These are phyloP conservation scores for Coboldia fuscipes DNA, from an alignment of 1,140 invertebrate genomes.

Conservation along the genomic window DNA sequence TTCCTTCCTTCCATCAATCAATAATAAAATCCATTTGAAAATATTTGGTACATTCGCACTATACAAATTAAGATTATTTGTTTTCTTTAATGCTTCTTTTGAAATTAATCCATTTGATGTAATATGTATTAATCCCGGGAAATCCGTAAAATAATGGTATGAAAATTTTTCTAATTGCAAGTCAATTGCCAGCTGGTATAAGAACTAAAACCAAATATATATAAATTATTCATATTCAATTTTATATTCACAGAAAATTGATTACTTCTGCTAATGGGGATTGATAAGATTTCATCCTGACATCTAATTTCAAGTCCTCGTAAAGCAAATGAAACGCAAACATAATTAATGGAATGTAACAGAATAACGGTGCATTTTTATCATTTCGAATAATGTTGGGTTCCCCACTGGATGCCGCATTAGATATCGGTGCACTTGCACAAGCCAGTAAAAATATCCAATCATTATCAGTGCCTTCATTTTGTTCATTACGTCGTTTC, in stretches of 20 bases:
- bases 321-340: slow-evolving; percentile 73
- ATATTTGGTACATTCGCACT: slow-evolving; percentile 40
- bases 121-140: slow-evolving; percentile 27
- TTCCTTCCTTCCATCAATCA: slow-evolving; percentile 27
- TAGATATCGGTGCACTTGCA: slow-evolving; percentile 13
- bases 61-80: slow-evolving; percentile 38
- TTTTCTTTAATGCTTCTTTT: slow-evolving; percentile 30
- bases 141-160: slow-evolving; percentile 73
- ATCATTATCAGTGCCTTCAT: slow-evolving; percentile 41
- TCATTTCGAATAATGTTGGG: slow-evolving; percentile 28
- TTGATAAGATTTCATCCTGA: slow-evolving; percentile 41
- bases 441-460: slow-evolving; percentile 46
- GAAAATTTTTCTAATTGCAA: slow-evolving; percentile 47
- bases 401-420: slow-evolving; percentile 6
- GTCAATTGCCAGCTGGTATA: slow-evolving; percentile 61
- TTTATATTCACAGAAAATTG: no score
- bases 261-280: slow-evolving; percentile 33
- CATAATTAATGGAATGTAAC: slow-evolving; percentile 48
- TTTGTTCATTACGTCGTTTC: slow-evolving; percentile 23
- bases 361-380: slow-evolving; percentile 43
- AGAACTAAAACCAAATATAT: slow-evolving; percentile 22
- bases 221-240: slow-evolving; percentile 1
- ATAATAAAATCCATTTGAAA: slow-evolving; percentile 41
- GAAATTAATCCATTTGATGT: slow-evolving; percentile 24
- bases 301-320: slow-evolving; percentile 75